phyloP scores from a whole-genome alignment of 2,888 invertebrate species.

The Cephus sareptanus region DNA sequence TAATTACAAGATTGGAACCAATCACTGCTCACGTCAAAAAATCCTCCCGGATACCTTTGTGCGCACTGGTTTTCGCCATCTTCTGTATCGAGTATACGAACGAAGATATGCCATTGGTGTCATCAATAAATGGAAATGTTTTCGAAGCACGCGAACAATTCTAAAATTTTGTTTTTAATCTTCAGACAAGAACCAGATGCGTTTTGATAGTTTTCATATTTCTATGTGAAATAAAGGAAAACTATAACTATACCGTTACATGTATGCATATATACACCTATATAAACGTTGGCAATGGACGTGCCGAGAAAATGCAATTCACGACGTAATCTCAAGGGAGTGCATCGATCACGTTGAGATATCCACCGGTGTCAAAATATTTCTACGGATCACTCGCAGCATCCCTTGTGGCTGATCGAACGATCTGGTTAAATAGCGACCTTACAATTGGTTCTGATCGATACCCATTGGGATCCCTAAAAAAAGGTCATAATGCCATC shows the following conservation, averaged over 20 bases:
- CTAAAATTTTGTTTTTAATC: too few species aligned
- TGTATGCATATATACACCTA: too few species aligned
- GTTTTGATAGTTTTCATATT: not conserved
- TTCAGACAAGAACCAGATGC: not conserved
- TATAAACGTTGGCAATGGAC: not conserved
- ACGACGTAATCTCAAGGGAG: slow-evolving; percentile 59
- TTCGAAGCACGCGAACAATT: not conserved
- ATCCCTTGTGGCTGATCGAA: not conserved
- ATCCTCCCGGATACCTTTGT: slow-evolving; percentile 19
- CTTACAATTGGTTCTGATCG: not conserved
- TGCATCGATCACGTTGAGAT: slow-evolving; percentile 58
- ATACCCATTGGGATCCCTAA: not conserved
- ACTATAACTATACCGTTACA: not conserved
- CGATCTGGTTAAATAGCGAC: not conserved
- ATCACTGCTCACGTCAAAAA: slow-evolving; percentile 36
- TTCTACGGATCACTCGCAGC: slow-evolving; percentile 42
- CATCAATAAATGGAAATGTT: not conserved
- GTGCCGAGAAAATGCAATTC: slow-evolving; percentile 54
- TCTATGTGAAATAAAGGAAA: not conserved
- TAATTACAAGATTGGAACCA: slow-evolving; percentile 44
- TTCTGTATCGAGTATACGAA: not conserved
- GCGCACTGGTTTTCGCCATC: not conserved
- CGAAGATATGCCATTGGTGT: not conserved
- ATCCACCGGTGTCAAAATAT: slow-evolving; percentile 60
- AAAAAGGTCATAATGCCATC: not conserved